A percentile compares a stretch with the other conserved stretches of the same genome.
These are phyloP conservation scores for Papilio xuthus DNA, from an alignment of 1,140 invertebrate species.

Conservation along the genomic window DNA sequence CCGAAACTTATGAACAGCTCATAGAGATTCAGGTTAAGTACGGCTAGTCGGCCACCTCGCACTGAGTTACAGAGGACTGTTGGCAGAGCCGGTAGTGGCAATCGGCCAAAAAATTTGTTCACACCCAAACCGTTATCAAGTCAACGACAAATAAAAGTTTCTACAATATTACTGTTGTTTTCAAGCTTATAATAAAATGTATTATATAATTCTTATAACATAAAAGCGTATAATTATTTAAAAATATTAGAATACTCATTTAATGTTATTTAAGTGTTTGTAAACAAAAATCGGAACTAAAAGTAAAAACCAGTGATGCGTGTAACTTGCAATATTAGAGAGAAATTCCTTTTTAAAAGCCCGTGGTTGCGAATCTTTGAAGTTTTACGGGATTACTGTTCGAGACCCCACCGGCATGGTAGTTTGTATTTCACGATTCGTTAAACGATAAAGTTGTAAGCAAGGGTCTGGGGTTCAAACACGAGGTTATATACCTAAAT, in stretches of 20 bases:
- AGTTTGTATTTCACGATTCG: conserved; percentile 28
- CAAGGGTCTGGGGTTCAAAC: conserved; percentile 4
- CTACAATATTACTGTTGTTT: not conserved
- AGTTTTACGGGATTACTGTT: not conserved
- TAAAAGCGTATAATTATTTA: not conserved
- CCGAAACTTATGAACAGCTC: not conserved
- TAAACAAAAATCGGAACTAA: not conserved
- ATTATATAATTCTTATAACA: not conserved
- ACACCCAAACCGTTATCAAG: not conserved
- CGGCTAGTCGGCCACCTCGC: not conserved
- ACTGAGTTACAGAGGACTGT: not conserved
- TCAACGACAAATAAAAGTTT: conserved; percentile 2
- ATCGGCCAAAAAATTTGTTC: conserved; percentile 7
- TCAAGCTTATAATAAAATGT: not conserved
- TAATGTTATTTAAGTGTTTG: too few relatives aligned
- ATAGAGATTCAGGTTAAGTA: conserved; percentile 2
- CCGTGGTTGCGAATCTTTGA: conserved; percentile 3
- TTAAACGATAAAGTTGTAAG: conserved; percentile 11
- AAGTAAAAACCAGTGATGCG: not conserved
- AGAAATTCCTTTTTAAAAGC: conserved; percentile 7
- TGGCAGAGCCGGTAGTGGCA: conserved; percentile 3
- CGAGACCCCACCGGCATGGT: not conserved
- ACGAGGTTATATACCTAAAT: not conserved
- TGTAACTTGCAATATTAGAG: conserved; percentile 12
- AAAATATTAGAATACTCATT: too few relatives aligned